Evolutionary conservation across 2,113 vertebrate genomes (phyloP), one percentile per base, ranked within the genome.

Genomic region (Gobius niger): DNA sequence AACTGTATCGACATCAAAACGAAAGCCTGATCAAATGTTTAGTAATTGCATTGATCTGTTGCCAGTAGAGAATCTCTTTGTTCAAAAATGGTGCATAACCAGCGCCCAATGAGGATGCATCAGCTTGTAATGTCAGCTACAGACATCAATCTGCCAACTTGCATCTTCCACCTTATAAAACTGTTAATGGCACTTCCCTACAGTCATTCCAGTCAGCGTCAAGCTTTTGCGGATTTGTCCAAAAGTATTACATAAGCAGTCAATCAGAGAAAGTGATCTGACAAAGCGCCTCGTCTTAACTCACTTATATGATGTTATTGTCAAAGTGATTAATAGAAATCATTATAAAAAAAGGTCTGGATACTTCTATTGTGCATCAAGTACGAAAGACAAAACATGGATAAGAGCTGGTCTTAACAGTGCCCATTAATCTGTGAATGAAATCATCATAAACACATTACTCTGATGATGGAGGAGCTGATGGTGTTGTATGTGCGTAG

Each of bases 391-490:
- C 24, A 24, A 24, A 24, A 24, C 24, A 24, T 24, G 24, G 1
- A 46, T 46, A 46, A 46, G 2, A 10, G 1, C 10, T 8, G 7
- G 2, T 10, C 16, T 8, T 9, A 11, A 9, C 9, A 9, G 16
- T 9, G 9, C 10, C 14, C 19, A 24, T 14, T 9, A 13, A 19
- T 19, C 2, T 0, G 5, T 57, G 61, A 79, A 60, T 67, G 62
- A 72, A 62, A 70, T 41, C 47, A 50, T 44, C 54, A 61, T 64
- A 67, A 19, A 18, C 64, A 34, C 24, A 47, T 15, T 11, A 68
- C 42, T 72, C 70, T 60, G 71, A 85, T 80, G 40, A 70, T 57
- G 42, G 51, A 65, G 63, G 69, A 63, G 53, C 47, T 68, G 68
- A 68, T 8, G 19, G 53, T 19, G 12, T 13, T 75, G 42, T 68